Conservation (phyloP, 1,140 invertebrate species). For the Hycleus cichorii region DNA sequence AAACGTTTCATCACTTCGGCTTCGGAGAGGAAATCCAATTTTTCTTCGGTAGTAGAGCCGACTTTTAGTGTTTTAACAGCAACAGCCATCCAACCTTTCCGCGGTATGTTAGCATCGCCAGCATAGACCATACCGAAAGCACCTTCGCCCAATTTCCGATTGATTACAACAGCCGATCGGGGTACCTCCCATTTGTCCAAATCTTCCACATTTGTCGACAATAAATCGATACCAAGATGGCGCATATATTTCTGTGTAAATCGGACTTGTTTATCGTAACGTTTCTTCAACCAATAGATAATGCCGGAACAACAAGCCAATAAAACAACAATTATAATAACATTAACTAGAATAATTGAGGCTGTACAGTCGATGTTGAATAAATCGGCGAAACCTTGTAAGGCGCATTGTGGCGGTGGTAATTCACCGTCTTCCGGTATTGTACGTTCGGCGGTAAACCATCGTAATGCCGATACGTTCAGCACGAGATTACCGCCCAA, state of each 20-base stretch:
- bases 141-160: slow-evolving; percentile 80
- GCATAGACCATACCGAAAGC: slow-evolving; percentile 84
- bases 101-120: slow-evolving; percentile 66
- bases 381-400: slow-evolving; percentile 55
- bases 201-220: slow-evolving; percentile 39
- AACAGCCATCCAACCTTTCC: slow-evolving; percentile 72
- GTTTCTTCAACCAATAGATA: slow-evolving; percentile 46
- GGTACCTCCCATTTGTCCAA: slow-evolving; percentile 85
- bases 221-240: slow-evolving; percentile 58
- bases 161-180: slow-evolving; percentile 79
- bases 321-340: slow-evolving; percentile 58
- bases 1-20: slow-evolving; percentile 89
- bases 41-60: slow-evolving; percentile 75
- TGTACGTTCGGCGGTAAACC: slow-evolving; percentile 47
- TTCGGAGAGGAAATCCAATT: slow-evolving; percentile 88
- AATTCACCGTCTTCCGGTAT: slow-evolving; percentile 63
- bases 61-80: slow-evolving; percentile 87
- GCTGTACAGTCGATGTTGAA: slow-evolving; percentile 64
- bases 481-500: slow-evolving; percentile 46
- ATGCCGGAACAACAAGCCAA: slow-evolving; percentile 35
- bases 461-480: slow-evolving; percentile 50
- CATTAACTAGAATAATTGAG: slow-evolving; percentile 62
- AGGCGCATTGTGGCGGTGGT: slow-evolving; percentile 50
- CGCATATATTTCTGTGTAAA: slow-evolving; percentile 65
- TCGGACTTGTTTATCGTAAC: slow-evolving; percentile 64